Base-by-base conservation (phyloP, 1,140 invertebrate species). In the Brachionus calyciflorus region DNA sequence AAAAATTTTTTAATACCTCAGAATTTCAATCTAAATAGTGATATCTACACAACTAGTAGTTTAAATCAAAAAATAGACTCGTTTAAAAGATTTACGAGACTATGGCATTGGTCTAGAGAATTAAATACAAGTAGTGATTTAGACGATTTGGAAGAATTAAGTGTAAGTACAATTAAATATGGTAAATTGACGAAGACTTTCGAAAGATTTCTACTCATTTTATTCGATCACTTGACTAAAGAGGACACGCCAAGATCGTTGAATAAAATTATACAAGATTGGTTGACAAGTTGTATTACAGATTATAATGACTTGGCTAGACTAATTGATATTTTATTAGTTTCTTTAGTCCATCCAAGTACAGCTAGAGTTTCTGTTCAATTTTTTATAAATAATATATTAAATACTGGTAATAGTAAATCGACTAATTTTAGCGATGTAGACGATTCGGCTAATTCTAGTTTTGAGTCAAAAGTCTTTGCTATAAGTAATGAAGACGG, bases 401-500 rank as follows among this genome's bases (percentile, higher is more conserved):
- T 84, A 88, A 1, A 79, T 81, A 19, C 33, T 84, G n/a, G 78
- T 80, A n/a, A 33, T 46, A 17, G 55, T 79, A 30, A 70, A 70
- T 12, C 37, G 4, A 10, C n/a, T 17, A 14, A 10, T 28, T 6
- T 10, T 24, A 9, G 17, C 1, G 19, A 49, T 14, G 51, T 51
- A 21, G 28, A 51, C 21, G 14, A 30, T 0, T 30, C 17, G 4
- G 21, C 17, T 55, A 76, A 21, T 77, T 76, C 21, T 79, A 83
- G 51, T 80, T 81, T 17, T 7, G 83, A 88, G 85, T 87, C 89
- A 0, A 90, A 91, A 81, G 91, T 93, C 9, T 92, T 91, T 82
- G 92, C 92, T 1, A 92, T 93, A 41, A 93, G 91, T 80, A 92
- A 90, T 51, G 91, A 91, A 24, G 91, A 92, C 79, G 92, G 92